These are phyloP conservation scores for Ctenopoma multispine DNA, from an alignment of 2,797 vertebrate species.

Conservation along the genomic window DNA sequence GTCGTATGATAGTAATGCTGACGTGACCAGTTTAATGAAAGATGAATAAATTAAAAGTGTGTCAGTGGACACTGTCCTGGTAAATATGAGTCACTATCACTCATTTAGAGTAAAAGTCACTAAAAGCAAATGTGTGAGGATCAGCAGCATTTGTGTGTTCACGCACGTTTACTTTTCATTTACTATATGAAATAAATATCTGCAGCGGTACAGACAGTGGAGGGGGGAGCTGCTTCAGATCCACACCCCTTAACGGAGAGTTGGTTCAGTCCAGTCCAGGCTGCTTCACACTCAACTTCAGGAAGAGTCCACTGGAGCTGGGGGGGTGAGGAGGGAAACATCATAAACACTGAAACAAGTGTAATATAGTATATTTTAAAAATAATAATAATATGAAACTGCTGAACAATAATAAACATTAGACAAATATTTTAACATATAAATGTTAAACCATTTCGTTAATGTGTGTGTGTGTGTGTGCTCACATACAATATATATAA, in stretches of 20 bases:
- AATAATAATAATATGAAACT: no score
- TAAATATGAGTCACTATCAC: background rate
- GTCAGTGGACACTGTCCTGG: background rate
- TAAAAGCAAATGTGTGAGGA: no score
- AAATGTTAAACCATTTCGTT: no score
- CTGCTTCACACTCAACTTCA: constrained; percentile 10
- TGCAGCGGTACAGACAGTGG: background rate
- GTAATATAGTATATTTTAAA: no score
- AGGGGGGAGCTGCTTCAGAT: background rate
- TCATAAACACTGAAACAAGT: background rate
- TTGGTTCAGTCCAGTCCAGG: constrained; percentile 25
- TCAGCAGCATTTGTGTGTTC: background rate
- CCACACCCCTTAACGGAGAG: background rate
- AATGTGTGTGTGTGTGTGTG: no score
- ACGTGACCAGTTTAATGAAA: background rate
- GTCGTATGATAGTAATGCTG: background rate
- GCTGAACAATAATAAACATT: no score
- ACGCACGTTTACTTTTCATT: background rate
- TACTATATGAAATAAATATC: background rate
- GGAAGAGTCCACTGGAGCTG: constrained; percentile 33
- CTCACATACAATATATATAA: no score
- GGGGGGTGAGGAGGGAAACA: fast-evolving
- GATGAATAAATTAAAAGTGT: no score
- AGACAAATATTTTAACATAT: no score
- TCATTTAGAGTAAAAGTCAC: background rate